These are phyloP conservation scores for Platyscapa corneri DNA, from an alignment of 1,140 invertebrate genomes.

Conservation along the genomic window DNA sequence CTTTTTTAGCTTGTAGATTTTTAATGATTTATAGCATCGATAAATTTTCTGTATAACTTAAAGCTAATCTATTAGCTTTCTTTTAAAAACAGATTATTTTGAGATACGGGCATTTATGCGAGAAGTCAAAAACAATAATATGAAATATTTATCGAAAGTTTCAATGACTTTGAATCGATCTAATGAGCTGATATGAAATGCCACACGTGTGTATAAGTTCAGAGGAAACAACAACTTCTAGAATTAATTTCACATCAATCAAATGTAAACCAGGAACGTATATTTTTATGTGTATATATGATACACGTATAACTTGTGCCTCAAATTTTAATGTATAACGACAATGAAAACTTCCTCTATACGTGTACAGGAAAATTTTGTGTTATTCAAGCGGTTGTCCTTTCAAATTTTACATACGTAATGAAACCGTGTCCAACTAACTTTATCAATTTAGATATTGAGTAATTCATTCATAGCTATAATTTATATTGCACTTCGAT, in stretches of 20 bases:
- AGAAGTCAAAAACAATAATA: not conserved
- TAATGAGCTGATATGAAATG: not conserved
- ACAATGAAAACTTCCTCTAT: constrained; percentile 2
- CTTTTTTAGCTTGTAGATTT: not conserved
- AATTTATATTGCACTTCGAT: not conserved
- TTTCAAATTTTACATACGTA: not conserved
- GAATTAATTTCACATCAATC: constrained; percentile 23
- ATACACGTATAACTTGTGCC: not conserved
- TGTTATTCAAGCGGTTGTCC: constrained; percentile 1
- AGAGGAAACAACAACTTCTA: not conserved
- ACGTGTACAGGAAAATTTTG: not conserved
- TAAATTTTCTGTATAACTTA: not conserved
- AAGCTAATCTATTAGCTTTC: not conserved
- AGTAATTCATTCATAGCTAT: not conserved
- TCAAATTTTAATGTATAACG: not conserved
- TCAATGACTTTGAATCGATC: not conserved
- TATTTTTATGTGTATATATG: not conserved
- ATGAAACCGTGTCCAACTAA: not conserved
- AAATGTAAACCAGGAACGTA: not conserved
- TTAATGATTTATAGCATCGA: not conserved
- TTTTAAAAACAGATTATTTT: not conserved
- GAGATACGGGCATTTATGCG: not conserved
- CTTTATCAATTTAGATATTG: not conserved
- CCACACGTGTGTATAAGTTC: not conserved
- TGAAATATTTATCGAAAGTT: not conserved